Conservation (phyloP, 2,113 vertebrate genomes). For the Campylorhamphus procurvoides region DNA sequence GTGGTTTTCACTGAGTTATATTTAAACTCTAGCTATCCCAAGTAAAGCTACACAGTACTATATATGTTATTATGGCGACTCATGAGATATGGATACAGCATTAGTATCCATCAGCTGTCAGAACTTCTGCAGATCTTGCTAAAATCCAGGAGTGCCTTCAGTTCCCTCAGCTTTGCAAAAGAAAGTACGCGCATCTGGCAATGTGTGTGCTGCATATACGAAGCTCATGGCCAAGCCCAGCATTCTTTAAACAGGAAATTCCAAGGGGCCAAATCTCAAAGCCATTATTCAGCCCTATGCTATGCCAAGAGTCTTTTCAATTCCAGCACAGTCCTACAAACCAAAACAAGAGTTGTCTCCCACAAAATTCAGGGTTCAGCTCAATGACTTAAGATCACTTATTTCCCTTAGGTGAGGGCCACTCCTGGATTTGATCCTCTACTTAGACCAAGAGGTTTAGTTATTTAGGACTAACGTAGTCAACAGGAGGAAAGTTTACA, state of each 20-base stretch:
- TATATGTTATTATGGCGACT: neutral
- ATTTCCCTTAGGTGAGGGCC: neutral
- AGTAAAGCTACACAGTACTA: neutral
- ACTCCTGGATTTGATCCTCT: neutral
- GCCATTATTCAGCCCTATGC: neutral
- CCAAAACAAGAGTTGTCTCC: neutral
- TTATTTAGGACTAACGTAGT: neutral
- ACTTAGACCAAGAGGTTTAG: neutral
- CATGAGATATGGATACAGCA: neutral
- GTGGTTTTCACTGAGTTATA: neutral
- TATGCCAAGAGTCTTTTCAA: neutral
- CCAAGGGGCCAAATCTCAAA: slow-evolving; percentile 42
- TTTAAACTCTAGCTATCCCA: neutral
- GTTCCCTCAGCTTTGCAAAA: neutral
- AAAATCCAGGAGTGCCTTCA: neutral
- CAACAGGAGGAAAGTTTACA: neutral
- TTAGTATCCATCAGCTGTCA: neutral
- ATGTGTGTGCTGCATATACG: neutral
- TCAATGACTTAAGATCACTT: neutral
- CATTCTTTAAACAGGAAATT: slow-evolving; percentile 60
- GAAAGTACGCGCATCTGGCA: neutral
- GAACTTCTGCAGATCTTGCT: neutral
- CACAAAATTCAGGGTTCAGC: neutral
- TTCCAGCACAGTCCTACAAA: neutral
- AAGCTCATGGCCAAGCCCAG: slow-evolving; percentile 44